Conservation (phyloP, 2,888 invertebrate species). For the Empis stercorea region DNA sequence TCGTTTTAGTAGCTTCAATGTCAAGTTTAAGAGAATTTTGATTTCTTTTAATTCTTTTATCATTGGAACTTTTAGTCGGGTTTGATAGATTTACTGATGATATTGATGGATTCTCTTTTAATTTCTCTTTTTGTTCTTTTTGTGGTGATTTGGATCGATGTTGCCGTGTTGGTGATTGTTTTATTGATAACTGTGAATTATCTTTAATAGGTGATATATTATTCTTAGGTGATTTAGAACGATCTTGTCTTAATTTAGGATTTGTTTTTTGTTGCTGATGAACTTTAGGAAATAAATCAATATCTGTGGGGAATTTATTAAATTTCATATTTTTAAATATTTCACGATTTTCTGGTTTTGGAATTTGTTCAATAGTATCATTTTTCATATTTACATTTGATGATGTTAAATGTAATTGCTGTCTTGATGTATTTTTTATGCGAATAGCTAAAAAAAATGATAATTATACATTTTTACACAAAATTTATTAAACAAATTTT, state of each 20-base stretch:
- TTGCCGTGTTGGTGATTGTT: conserved; percentile 8
- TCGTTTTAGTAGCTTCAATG: conserved; percentile 15
- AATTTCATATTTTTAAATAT: too few species aligned
- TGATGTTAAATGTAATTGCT: too few species aligned
- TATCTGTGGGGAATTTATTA: too few species aligned
- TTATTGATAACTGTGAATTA: conserved; percentile 11
- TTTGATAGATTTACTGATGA: too few species aligned
- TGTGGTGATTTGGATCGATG: conserved; percentile 3
- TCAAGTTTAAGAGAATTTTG: not conserved
- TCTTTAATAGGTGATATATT: conserved; percentile 3
- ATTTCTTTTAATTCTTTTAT: conserved; percentile 7
- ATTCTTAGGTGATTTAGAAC: not conserved
- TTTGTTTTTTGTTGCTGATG: too few species aligned
- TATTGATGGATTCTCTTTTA: conserved; percentile 4
- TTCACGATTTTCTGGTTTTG: too few species aligned
- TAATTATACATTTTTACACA: not conserved
- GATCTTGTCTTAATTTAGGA: too few species aligned
- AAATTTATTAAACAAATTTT: not conserved
- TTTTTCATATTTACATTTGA: too few species aligned
- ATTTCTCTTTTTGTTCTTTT: conserved; percentile 1
- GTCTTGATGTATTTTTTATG: too few species aligned
- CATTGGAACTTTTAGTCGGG: conserved; percentile 8
- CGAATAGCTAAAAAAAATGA: not conserved
- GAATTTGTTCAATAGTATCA: too few species aligned
- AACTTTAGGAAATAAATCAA: too few species aligned